These are phyloP conservation scores for Oegoconia quadripuncta DNA, from an alignment of 2,888 invertebrate genomes.

Conservation along the genomic window DNA sequence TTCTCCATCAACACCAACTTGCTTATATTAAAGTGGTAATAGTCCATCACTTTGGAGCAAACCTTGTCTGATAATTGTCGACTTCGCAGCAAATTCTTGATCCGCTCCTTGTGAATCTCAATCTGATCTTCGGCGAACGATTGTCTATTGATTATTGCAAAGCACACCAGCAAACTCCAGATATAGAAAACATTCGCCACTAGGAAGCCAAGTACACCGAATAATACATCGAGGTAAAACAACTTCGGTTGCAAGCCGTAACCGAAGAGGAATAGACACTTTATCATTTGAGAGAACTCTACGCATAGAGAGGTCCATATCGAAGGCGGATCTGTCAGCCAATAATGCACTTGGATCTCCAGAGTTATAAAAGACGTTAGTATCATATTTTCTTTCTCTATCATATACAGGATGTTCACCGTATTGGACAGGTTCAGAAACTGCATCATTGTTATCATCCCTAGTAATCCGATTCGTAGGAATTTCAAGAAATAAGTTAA, in stretches of 20 bases:
- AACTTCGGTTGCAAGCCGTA: conserved; percentile 17
- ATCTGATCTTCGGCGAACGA: conserved; percentile 22
- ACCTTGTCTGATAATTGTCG: conserved; percentile 29
- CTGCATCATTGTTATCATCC: conserved; percentile 26
- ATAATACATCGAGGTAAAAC: conserved; percentile 25
- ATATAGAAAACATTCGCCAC: conserved; percentile 30
- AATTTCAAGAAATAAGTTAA: conserved; percentile 22
- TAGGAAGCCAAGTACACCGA: conserved; percentile 24
- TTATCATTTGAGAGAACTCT: conserved; percentile 29
- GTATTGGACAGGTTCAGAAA: conserved; percentile 25
- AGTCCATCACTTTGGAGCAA: conserved; percentile 21
- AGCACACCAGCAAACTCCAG: conserved; percentile 33
- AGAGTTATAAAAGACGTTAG: too few species aligned
- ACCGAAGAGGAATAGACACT: conserved; percentile 31
- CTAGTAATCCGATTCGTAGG: conserved; percentile 27
- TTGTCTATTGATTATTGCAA: conserved; percentile 20
- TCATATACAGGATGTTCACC: conserved; percentile 18
- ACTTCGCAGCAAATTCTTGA: conserved; percentile 18
- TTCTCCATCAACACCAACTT: conserved; percentile 20
- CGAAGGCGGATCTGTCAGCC: not conserved
- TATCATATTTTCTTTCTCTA: too few species aligned
- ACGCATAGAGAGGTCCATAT: conserved; percentile 14
- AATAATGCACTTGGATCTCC: conserved; percentile 13
- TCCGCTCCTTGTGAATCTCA: conserved; percentile 11
- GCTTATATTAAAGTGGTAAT: conserved; percentile 25